Base-by-base conservation (phyloP, 2,888 invertebrate species). In the Pandemis heparana region DNA sequence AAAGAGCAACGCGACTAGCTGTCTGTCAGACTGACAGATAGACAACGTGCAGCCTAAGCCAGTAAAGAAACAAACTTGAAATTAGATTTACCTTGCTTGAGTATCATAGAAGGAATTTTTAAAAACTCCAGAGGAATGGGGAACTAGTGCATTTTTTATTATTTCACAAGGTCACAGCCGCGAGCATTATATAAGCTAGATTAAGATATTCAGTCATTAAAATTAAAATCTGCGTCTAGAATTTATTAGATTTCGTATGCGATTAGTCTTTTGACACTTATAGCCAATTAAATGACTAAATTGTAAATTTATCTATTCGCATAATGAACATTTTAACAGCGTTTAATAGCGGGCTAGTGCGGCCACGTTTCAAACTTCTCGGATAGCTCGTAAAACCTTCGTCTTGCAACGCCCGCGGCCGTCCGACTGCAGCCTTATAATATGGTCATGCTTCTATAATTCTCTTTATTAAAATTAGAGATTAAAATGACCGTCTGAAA, bases 351-450 rank as follows among this genome's bases (percentile, higher is more conserved):
- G 9, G 10, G 18, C 60, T 16, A 60, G 32, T 60, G 59, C 63
- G 68, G 38, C 48, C 69, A 69, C 48, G 12, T 60, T 64, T 69
- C 60, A 74, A 64, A 64, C 9, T 60, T 60, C 64, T 69, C 32
- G 51, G 64, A 60, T 74, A 64, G 51, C 73, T 16, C 5, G 39
- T 12, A 4, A 32, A 14, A 18, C n/a, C 32, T 16, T n/a, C n/a
- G 18, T 51, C 59, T 51, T 51, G 68, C 67, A 56, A 59, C 68
- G 46, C 18, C n/a, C 63, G 63, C 63, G 23, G 46, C 46, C 63
- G 18, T n/a, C 43, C 63, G 63, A n/a, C 63, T 46, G 1, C 63
- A 43, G n/a, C 23, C 32, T n/a, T 18, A 63, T 6, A 63, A 10
- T 46, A 23, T 46, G 23, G 63, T 63, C 63, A 63, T 46, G 63